Evolutionary conservation across 2,113 vertebrate species (phyloP).

Genomic region (Prietella phreatophila): DNA sequence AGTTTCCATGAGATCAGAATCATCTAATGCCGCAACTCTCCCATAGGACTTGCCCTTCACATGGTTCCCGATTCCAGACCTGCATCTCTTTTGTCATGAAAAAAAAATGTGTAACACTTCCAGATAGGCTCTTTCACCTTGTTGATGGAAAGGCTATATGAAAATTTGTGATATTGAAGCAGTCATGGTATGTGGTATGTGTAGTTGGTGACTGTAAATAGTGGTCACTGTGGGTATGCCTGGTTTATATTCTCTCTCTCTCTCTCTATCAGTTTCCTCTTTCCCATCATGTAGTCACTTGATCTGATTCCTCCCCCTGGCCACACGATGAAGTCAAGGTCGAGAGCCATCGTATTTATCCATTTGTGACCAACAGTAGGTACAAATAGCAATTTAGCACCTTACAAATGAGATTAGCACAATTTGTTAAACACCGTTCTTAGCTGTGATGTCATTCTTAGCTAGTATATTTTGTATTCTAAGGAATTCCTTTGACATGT

Average conservation of each 20-base stretch:
- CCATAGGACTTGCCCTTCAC: neutral
- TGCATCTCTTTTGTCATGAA: neutral
- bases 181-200: conserved; percentile 3
- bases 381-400: neutral
- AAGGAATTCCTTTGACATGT: conserved; percentile 17
- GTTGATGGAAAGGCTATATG: conserved; percentile 13
- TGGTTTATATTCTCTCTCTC: conserved; percentile 9
- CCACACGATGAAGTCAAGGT: conserved; percentile 50
- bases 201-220: conserved; percentile 19
- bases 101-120: neutral
- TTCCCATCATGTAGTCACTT: conserved; percentile 37
- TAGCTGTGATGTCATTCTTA: neutral
- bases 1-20: neutral
- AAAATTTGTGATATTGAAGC: neutral
- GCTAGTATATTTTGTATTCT: neutral
- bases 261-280: conserved; percentile 24
- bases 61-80: neutral
- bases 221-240: conserved; percentile 6
- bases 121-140: neutral
- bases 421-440: neutral
- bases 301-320: conserved; percentile 46
- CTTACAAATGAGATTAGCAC: conserved; percentile 1
- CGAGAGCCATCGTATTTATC: conserved; percentile 9
- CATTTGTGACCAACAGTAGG: neutral
- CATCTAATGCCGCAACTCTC: no score